Percentiles rank a stretch among this genome's conserved stretches.
These are phyloP conservation scores for Clupea harengus DNA, from an alignment of 2,113 vertebrate genomes.

Conservation along the genomic window DNA sequence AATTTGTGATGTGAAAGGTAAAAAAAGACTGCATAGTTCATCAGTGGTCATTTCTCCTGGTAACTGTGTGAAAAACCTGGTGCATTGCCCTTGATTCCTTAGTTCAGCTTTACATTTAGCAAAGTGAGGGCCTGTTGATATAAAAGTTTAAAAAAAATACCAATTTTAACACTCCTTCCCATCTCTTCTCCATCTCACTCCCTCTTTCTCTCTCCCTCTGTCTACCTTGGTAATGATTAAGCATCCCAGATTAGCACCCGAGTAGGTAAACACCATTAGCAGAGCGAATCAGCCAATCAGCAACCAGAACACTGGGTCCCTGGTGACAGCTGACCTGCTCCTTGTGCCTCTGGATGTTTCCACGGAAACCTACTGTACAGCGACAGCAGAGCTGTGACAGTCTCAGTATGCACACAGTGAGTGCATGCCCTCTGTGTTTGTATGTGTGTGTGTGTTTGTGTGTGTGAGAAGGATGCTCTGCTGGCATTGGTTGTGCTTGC, in stretches of 20 bases:
- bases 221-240: conserved; percentile 62
- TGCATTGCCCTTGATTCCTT: background rate
- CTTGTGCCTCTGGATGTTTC: conserved; percentile 68
- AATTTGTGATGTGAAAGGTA: background rate
- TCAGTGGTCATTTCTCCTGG: no score
- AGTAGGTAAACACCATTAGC: conserved; percentile 72
- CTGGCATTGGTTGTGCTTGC: background rate
- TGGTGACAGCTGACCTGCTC: conserved; percentile 72
- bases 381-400: background rate
- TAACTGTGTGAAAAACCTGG: background rate
- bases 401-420: background rate
- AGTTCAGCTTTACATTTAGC: background rate
- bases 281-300: conserved; percentile 65
- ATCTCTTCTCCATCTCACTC: conserved; percentile 23
- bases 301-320: conserved; percentile 57
- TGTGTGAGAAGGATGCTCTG: background rate
- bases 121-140: background rate
- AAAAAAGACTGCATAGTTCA: no score
- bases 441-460: background rate
- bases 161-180: background rate
- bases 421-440: background rate
- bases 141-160: background rate
- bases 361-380: conserved; percentile 72
- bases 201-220: conserved; percentile 25
- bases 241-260: conserved; percentile 66